These are phyloP conservation scores for Pristionchus arcanus DNA, from an alignment of 2,888 invertebrate species.

Conservation along the genomic window DNA sequence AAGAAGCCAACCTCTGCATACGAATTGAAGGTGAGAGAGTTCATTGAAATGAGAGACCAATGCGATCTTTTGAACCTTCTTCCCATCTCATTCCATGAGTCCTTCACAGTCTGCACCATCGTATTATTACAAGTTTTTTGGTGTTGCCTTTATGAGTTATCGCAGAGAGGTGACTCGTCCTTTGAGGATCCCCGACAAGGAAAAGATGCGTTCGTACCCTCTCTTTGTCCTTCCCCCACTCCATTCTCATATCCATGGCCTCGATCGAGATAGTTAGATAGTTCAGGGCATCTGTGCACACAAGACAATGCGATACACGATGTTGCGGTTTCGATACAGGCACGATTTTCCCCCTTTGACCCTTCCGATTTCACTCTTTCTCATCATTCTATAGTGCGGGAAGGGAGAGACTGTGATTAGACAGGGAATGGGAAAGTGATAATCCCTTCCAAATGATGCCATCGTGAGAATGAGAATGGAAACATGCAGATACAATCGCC, in stretches of 20 bases:
- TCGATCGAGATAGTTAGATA: background rate
- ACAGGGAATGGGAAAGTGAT: background rate
- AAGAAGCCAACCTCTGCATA: background rate
- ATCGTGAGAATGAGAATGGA: background rate
- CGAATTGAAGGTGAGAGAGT: conserved; percentile 28
- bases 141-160: conserved; percentile 33
- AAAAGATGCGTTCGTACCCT: conserved; percentile 30
- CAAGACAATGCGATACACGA: background rate
- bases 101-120: conserved; percentile 12
- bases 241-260: background rate
- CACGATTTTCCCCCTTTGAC: background rate
- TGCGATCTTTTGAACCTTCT: background rate
- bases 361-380: background rate
- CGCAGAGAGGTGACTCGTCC: conserved; percentile 16
- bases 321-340: background rate
- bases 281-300: conserved; percentile 19
- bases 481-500: background rate
- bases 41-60: background rate
- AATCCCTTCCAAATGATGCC: conserved; percentile 21
- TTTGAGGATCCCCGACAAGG: conserved; percentile 23
- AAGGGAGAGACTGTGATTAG: background rate
- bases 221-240: background rate
- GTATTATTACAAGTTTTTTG: conserved; percentile 32
- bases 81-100: conserved; percentile 12
- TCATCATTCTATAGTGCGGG: background rate